Evolutionary conservation across 2,797 vertebrate species (phyloP).

Genomic region (Chloroceryle amazona): DNA sequence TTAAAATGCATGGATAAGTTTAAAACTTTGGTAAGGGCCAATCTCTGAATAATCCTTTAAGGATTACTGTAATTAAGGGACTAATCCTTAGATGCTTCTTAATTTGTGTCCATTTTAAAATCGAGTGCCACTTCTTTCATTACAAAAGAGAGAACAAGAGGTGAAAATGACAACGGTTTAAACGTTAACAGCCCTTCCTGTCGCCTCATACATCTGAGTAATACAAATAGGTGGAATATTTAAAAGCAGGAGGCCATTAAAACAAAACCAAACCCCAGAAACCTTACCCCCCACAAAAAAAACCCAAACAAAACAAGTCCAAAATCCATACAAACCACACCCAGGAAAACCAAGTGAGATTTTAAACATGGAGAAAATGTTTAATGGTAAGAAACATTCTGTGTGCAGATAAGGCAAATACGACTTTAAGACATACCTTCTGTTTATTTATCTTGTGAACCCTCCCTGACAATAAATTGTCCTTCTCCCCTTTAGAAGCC

Average conservation of each 20-base stretch:
- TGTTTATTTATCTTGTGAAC: background rate
- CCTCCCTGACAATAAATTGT: background rate
- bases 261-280: background rate
- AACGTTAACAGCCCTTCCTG: conserved; percentile 69
- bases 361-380: background rate
- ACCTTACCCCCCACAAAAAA: background rate
- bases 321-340: background rate
- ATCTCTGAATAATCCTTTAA: conserved; percentile 73
- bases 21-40: conserved; percentile 66
- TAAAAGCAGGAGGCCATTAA: conserved; percentile 18
- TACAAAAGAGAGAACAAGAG: conserved; percentile 75
- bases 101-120: conserved; percentile 72
- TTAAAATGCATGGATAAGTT: conserved; percentile 74
- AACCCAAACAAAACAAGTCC: background rate
- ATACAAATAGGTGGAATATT: conserved; percentile 35
- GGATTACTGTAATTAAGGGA: conserved; percentile 78
- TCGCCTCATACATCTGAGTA: conserved; percentile 34
- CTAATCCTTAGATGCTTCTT: conserved; percentile 66
- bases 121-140: conserved; percentile 63
- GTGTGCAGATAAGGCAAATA: background rate
- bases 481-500: background rate
- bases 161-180: conserved; percentile 74
- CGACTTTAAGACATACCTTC: background rate
- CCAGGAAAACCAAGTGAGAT: background rate
- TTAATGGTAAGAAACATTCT: background rate